Base-by-base conservation (phyloP, 2,797 vertebrate species). In the Cetoscarus ocellatus region DNA sequence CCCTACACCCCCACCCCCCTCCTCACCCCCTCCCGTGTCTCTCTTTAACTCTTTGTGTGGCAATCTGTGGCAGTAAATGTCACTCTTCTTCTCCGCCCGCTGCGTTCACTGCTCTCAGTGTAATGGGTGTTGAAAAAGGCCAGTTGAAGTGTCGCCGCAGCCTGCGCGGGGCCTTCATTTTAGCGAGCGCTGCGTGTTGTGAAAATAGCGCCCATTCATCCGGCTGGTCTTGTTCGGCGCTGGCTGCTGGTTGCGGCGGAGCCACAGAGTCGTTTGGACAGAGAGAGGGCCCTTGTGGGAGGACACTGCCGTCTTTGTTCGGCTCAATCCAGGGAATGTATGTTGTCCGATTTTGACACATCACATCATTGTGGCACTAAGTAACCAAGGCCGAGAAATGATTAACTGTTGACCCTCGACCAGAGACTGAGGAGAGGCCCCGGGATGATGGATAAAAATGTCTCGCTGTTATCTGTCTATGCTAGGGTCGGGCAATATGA, bases 201-300 rank as follows among this genome's bases (percentile, higher is more conserved):
- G 81, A 93, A 94, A 93, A 92, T 91, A 90, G 87, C 36, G 14
- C 34, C 82, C 84, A 90, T 94, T 94, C 90, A 93, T 94, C 61
- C 54, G 27, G 61, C 67, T 17, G 78, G 78, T 76, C 73, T 85
- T 82, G 90, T 88, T 88, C 18, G 73, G 80, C 86, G 51, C 86
- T 70, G 88, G 85, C 82, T 72, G 73, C 83, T 90, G 86, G 88
- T 78, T 78, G 88, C 85, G 79, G 51, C 62, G 79, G 90, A 92
- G 85, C 88, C 92, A 75, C 79, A 7, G 86, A 88, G 83, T 84
- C 86, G 66, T 85, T 88, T 63, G 49, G 77, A 68, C 73, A 73
- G 70, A 80, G 79, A 93, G 86, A 84, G 85, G 88, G 85, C 82
- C 76, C 90, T 91, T 93, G 88, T 92, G 66, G 83, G 67, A 48